Percentiles rank a stretch among this genome's conserved stretches.
These are phyloP conservation scores for Campodea augens DNA, from an alignment of 1,140 invertebrate genomes.

Conservation along the genomic window DNA sequence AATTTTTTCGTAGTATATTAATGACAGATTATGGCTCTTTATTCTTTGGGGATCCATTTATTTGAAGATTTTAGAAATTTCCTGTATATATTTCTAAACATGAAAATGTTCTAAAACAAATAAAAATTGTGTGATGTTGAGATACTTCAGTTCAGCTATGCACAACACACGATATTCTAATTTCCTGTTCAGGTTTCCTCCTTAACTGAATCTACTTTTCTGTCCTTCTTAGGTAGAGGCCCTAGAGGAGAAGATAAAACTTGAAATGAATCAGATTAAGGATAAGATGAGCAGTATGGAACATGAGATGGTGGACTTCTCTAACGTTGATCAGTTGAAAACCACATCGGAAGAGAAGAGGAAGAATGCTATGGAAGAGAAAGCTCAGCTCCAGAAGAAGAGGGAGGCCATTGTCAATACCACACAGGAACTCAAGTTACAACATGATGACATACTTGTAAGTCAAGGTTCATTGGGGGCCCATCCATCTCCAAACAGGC, in stretches of 20 bases:
- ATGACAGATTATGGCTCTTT: too few relatives aligned
- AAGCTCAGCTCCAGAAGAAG: slow-evolving; percentile 23
- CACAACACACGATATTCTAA: too few relatives aligned
- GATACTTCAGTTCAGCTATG: too few relatives aligned
- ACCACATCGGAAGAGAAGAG: slow-evolving; percentile 27
- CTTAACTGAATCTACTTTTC: slow-evolving; percentile 1
- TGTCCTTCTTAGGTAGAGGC: slow-evolving; percentile 30
- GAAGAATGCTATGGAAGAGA: slow-evolving; percentile 26
- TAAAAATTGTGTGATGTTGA: too few relatives aligned
- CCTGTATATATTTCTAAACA: too few relatives aligned
- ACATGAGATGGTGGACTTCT: slow-evolving; percentile 27
- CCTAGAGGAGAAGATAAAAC: slow-evolving; percentile 33
- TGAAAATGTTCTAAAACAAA: too few relatives aligned
- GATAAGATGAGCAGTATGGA: slow-evolving; percentile 30
- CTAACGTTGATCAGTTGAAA: slow-evolving; percentile 28
- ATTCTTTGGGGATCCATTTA: too few relatives aligned
- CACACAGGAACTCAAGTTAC: slow-evolving; percentile 15
- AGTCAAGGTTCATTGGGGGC: too few relatives aligned
- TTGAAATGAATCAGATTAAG: slow-evolving; percentile 27
- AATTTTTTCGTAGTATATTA: too few relatives aligned
- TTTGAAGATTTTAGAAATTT: too few relatives aligned
- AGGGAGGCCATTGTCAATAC: slow-evolving; percentile 17
- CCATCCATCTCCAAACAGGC: too few relatives aligned
- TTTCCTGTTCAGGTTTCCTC: too few relatives aligned
- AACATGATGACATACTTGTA: slow-evolving; percentile 20